Evolutionary conservation across 2,797 vertebrate species (phyloP).

Genomic region (Kryptopterus vitreolus): DNA sequence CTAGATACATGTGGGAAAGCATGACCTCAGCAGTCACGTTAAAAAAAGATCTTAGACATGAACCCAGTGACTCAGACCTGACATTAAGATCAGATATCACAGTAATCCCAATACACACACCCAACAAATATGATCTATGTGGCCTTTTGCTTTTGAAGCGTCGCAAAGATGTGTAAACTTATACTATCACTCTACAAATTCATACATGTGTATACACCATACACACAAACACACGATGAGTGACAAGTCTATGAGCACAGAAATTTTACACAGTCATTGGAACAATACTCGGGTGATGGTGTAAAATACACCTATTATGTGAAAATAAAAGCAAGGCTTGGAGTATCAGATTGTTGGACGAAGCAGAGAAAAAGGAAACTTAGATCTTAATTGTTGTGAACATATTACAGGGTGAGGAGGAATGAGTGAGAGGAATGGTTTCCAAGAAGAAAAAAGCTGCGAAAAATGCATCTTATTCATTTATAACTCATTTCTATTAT

Average conservation of each 20-base stretch:
- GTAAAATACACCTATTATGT: conserved; percentile 21
- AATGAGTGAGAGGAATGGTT: background rate
- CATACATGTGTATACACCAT: background rate
- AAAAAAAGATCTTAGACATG: conserved; percentile 29
- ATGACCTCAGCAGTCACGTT: conserved; percentile 46
- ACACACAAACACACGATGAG: background rate
- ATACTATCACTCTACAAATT: conserved; percentile 11
- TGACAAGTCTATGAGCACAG: background rate
- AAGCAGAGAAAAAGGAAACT: background rate
- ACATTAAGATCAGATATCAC: conserved; percentile 46
- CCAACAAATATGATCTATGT: background rate
- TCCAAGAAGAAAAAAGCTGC: background rate
- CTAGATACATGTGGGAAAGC: conserved; percentile 5
- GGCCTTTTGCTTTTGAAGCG: conserved; percentile 14
- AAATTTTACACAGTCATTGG: conserved; percentile 22
- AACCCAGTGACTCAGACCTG: conserved; percentile 37
- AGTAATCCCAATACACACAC: conserved; percentile 23
- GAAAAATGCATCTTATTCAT: background rate
- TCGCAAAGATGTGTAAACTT: conserved; percentile 20
- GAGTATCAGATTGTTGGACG: conserved; percentile 5
- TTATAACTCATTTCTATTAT: background rate
- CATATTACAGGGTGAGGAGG: background rate
- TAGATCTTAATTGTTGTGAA: background rate
- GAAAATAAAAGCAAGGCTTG: conserved; percentile 6
- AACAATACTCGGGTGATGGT: conserved; percentile 10